Conservation (phyloP, 2,888 invertebrate species). For the Campoletis raptor region DNA sequence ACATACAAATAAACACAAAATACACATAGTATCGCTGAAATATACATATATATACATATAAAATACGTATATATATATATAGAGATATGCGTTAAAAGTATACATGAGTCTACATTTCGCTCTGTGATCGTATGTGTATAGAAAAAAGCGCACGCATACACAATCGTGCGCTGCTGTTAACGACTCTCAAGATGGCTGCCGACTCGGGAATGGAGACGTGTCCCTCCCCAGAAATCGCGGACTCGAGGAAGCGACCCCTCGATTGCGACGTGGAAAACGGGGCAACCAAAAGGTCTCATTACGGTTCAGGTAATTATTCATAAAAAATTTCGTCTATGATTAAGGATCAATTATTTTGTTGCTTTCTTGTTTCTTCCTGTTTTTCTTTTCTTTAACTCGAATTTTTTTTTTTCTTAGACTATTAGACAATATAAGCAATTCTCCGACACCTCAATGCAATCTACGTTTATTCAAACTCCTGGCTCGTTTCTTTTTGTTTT, state of each 20-base stretch:
- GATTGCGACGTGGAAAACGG: slow-evolving; percentile 95
- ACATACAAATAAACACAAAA: slow-evolving; percentile 22
- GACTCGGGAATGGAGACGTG: slow-evolving; percentile 97
- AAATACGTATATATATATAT: background rate
- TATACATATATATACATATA: background rate
- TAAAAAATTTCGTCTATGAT: slow-evolving; percentile 9
- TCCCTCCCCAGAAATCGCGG: slow-evolving; percentile 96
- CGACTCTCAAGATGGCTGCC: slow-evolving; percentile 92
- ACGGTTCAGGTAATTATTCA: slow-evolving; percentile 91
- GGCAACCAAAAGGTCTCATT: slow-evolving; percentile 95
- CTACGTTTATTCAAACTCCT: background rate
- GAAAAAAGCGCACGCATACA: slow-evolving; percentile 56
- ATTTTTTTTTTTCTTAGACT: background rate
- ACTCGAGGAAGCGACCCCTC: slow-evolving; percentile 95
- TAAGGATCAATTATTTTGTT: background rate
- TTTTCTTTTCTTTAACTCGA: background rate
- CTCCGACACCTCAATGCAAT: background rate
- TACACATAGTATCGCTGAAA: slow-evolving; percentile 16
- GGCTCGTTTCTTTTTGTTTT: background rate
- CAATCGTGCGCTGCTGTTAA: slow-evolving; percentile 71
- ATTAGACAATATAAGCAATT: slow-evolving; percentile 31
- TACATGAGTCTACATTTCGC: slow-evolving; percentile 6
- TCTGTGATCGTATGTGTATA: slow-evolving; percentile 31
- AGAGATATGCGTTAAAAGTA: background rate
- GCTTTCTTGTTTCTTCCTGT: slow-evolving; percentile 16